Evolutionary conservation across 2,113 vertebrate species (phyloP).

Genomic region (Gavia stellata): DNA sequence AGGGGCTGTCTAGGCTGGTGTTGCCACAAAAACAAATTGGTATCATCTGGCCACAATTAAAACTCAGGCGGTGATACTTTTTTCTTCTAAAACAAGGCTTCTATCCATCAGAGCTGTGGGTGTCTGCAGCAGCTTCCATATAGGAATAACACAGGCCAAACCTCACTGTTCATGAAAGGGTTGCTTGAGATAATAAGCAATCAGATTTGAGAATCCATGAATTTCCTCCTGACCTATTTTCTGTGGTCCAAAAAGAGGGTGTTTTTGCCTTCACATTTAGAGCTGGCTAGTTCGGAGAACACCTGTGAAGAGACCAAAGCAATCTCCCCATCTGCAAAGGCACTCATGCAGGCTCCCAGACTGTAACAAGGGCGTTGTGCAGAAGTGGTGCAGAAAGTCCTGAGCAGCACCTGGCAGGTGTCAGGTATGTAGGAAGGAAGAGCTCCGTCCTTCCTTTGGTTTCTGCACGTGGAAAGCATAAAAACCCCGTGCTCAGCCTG

Average conservation of each 20-base stretch:
- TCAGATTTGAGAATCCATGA: background rate
- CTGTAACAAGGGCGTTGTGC: background rate
- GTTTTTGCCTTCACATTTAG: background rate
- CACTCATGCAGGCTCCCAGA: background rate
- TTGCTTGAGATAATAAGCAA: background rate
- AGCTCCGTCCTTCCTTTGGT: background rate
- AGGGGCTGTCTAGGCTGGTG: background rate
- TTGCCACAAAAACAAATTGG: background rate
- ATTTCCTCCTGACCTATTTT: background rate
- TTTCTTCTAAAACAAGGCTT: background rate
- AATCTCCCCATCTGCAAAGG: background rate
- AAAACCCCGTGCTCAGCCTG: background rate
- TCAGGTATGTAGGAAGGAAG: background rate
- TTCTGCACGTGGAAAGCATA: background rate
- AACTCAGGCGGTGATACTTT: background rate
- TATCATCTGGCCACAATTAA: background rate
- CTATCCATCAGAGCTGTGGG: background rate
- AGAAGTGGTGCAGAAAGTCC: background rate
- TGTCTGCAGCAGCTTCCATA: background rate
- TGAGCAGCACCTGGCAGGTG: background rate
- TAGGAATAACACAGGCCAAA: background rate
- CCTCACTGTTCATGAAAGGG: background rate
- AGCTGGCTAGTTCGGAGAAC: background rate
- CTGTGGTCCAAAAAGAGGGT: background rate
- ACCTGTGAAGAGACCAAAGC: background rate